These are phyloP conservation scores for Rapana venosa DNA, from an alignment of 2,888 invertebrate species.

Conservation along the genomic window DNA sequence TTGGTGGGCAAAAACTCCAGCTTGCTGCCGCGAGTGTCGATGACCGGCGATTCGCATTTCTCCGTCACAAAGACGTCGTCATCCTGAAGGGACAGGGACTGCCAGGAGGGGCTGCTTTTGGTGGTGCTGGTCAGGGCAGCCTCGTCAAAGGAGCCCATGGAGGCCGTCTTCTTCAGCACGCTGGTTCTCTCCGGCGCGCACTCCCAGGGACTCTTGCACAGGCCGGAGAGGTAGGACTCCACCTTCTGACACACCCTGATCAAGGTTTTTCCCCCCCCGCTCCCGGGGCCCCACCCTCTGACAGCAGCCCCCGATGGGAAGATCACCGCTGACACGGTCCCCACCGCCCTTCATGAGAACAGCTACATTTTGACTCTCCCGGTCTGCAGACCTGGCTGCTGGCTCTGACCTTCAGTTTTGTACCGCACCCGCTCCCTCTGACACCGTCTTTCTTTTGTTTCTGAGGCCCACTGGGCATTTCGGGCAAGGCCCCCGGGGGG, in stretches of 20 bases:
- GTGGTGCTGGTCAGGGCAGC: neutral
- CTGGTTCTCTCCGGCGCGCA: neutral
- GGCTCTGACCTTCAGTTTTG: neutral
- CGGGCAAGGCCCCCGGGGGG: no score
- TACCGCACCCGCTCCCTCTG: no score
- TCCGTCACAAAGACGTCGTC: slow-evolving; percentile 20
- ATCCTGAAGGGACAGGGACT: neutral
- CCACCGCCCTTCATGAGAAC: neutral
- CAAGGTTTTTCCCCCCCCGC: neutral
- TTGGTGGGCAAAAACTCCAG: neutral
- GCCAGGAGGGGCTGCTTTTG: neutral
- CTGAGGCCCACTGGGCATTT: no score
- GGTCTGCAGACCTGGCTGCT: neutral
- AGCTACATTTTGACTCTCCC: neutral
- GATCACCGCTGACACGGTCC: no score
- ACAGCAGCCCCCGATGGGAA: neutral
- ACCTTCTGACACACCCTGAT: slow-evolving; percentile 30
- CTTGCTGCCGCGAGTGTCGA: neutral
- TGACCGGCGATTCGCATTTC: neutral
- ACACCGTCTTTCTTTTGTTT: no score
- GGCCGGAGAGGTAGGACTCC: slow-evolving; percentile 9
- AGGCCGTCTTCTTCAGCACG: neutral
- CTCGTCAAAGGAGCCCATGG: slow-evolving; percentile 3
- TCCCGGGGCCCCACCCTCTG: neutral
- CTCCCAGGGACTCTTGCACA: neutral